Percentiles rank a stretch among this genome's conserved stretches.
Evolutionary conservation across 2,888 invertebrate genomes (phyloP).

Genomic region (Diachrysia chrysitis): DNA sequence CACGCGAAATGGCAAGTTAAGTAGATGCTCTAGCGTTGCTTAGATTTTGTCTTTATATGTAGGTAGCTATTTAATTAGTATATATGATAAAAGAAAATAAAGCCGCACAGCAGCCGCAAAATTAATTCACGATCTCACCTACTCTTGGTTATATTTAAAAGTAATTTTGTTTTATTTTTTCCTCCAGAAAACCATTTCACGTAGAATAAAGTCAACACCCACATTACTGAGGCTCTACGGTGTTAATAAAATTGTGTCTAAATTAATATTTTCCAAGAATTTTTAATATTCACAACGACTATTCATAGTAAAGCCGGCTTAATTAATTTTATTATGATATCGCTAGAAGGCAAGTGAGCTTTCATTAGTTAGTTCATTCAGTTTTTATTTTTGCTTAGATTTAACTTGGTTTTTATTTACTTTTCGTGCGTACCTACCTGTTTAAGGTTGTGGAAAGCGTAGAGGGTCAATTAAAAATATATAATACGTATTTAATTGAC

Average conservation of each 20-base stretch:
- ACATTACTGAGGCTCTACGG: slow-evolving; percentile 3
- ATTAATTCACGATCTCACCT: not conserved
- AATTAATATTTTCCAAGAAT: slow-evolving; percentile 21
- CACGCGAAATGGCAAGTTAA: too few species aligned
- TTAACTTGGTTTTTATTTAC: not conserved
- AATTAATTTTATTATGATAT: slow-evolving; percentile 6
- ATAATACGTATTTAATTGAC: too few species aligned
- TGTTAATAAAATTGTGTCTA: slow-evolving; percentile 20
- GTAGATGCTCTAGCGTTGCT: too few species aligned
- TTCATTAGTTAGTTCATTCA: not conserved
- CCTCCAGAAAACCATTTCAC: slow-evolving; percentile 28
- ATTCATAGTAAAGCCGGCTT: slow-evolving; percentile 1
- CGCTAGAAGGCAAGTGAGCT: not conserved
- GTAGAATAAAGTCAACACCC: slow-evolving; percentile 15
- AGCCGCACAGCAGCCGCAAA: not conserved
- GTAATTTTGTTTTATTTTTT: not conserved
- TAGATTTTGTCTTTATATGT: too few species aligned
- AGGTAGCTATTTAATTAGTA: too few species aligned
- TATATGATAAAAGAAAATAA: not conserved
- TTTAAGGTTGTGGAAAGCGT: too few species aligned
- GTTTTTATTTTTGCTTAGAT: not conserved
- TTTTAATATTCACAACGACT: slow-evolving; percentile 10
- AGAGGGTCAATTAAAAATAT: too few species aligned
- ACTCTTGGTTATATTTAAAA: not conserved
- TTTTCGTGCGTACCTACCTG: too few species aligned